phyloP scores from a whole-genome alignment of 2,888 invertebrate species.

The Epistrophella euchroma region DNA sequence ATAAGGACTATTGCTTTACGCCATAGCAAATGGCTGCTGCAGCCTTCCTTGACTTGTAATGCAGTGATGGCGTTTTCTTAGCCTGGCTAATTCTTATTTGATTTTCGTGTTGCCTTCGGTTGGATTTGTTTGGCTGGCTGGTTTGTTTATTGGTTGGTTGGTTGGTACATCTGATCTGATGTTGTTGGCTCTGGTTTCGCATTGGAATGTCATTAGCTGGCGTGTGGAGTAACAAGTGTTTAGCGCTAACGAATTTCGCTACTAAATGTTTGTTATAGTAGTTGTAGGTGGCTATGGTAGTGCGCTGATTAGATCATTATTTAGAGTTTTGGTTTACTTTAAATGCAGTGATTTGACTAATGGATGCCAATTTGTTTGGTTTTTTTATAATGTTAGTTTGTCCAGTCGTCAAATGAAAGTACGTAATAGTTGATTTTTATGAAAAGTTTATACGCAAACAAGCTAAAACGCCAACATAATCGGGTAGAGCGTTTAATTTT shows the following conservation, averaged over 20 bases:
- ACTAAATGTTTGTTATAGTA: slow-evolving; percentile 62
- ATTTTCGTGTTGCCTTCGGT: slow-evolving; percentile 59
- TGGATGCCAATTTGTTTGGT: slow-evolving; percentile 12
- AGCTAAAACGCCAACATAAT: too few species aligned
- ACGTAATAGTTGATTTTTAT: neutral
- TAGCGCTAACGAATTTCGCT: slow-evolving; percentile 72
- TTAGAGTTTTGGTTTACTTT: slow-evolving; percentile 8
- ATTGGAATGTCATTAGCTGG: slow-evolving; percentile 76
- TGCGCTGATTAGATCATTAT: slow-evolving; percentile 14
- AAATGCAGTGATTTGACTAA: slow-evolving; percentile 21
- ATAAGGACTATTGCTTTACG: slow-evolving; percentile 40
- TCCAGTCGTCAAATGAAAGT: neutral
- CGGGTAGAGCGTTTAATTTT: too few species aligned
- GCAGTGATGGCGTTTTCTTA: slow-evolving; percentile 45
- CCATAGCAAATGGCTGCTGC: slow-evolving; percentile 5
- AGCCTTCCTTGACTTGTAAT: slow-evolving; percentile 49
- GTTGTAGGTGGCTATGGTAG: slow-evolving; percentile 13
- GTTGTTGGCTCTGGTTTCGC: slow-evolving; percentile 30
- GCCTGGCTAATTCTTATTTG: slow-evolving; percentile 62
- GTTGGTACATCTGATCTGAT: slow-evolving; percentile 60
- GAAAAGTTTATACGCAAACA: neutral
- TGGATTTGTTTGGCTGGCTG: slow-evolving; percentile 46
- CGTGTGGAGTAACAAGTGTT: slow-evolving; percentile 73
- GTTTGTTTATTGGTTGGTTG: slow-evolving; percentile 9
- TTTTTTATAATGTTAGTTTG: slow-evolving; percentile 14